Evolutionary conservation across 2,888 invertebrate species (phyloP).

Genomic region (Phytoseiulus persimilis): DNA sequence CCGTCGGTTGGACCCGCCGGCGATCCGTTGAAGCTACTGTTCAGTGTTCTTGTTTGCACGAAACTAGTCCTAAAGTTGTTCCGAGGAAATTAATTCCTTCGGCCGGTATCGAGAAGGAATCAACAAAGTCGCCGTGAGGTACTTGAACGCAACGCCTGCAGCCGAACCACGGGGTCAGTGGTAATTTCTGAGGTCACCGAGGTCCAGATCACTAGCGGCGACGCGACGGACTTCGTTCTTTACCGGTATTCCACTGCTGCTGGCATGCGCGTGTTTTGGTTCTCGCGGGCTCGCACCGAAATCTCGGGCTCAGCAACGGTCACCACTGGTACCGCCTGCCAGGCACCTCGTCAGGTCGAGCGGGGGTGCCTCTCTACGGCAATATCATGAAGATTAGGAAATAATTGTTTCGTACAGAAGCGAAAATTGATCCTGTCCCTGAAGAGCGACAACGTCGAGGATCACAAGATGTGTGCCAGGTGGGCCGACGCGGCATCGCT

Average conservation of each 20-base stretch:
- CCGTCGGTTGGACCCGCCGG: too few species aligned
- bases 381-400: not conserved
- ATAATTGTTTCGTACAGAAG: not conserved
- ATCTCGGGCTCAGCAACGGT: not conserved
- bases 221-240: not conserved
- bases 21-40: not conserved
- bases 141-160: conserved; percentile 5
- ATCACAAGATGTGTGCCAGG: not conserved
- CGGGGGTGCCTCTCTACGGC: not conserved
- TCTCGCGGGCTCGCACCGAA: not conserved
- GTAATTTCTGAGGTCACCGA: not conserved
- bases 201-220: not conserved
- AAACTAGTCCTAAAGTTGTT: not conserved
- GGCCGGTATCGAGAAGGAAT: not conserved
- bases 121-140: not conserved
- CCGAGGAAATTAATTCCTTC: not conserved
- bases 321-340: not conserved
- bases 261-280: not conserved
- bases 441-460: not conserved
- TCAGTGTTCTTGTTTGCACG: not conserved
- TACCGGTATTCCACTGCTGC: not conserved
- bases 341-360: not conserved
- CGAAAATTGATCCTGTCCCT: not conserved
- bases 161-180: not conserved
- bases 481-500: not conserved